phyloP scores from a whole-genome alignment of 23 tunicate species.

The Ascidia mentula region DNA sequence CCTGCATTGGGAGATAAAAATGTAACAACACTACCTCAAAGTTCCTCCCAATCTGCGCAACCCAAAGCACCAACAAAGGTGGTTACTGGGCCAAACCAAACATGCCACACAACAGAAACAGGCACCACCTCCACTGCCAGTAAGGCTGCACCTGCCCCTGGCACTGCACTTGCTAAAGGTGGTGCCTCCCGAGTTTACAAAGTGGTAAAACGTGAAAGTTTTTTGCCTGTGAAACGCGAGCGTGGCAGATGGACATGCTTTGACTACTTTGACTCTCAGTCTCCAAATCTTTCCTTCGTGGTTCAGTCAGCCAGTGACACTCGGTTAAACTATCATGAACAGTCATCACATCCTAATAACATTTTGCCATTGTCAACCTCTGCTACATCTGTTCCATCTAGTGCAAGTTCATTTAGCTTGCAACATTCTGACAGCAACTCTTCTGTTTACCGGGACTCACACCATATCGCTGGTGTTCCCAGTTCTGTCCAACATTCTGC shows the following conservation, averaged over 20 bases:
- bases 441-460: slow-evolving; percentile 39
- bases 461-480: not conserved
- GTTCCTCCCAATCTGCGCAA: not conserved
- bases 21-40: not conserved
- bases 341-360: not conserved
- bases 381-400: slow-evolving; percentile 57
- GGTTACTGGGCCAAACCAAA: not conserved
- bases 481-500: slow-evolving; percentile 48
- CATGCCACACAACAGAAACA: not conserved
- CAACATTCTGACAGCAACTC: slow-evolving; percentile 69
- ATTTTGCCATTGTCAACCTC: slow-evolving; percentile 34
- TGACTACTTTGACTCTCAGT: slow-evolving; percentile 74
- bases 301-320: slow-evolving; percentile 48
- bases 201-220: slow-evolving; percentile 76
- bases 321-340: slow-evolving; percentile 22
- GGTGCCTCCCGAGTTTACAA: slow-evolving; percentile 63
- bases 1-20: not conserved
- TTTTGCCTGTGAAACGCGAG: slow-evolving; percentile 40
- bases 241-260: slow-evolving; percentile 61
- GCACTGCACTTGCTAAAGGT: slow-evolving; percentile 20
- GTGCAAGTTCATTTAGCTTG: slow-evolving; percentile 58
- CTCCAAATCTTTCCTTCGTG: slow-evolving; percentile 41
- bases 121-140: slow-evolving; percentile 17
- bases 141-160: not conserved
- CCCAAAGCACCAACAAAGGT: not conserved